Percentiles rank a stretch among this genome's conserved stretches.
These are phyloP conservation scores for Sympetrum striolatum DNA, from an alignment of 2,888 invertebrate genomes.

Conservation along the genomic window DNA sequence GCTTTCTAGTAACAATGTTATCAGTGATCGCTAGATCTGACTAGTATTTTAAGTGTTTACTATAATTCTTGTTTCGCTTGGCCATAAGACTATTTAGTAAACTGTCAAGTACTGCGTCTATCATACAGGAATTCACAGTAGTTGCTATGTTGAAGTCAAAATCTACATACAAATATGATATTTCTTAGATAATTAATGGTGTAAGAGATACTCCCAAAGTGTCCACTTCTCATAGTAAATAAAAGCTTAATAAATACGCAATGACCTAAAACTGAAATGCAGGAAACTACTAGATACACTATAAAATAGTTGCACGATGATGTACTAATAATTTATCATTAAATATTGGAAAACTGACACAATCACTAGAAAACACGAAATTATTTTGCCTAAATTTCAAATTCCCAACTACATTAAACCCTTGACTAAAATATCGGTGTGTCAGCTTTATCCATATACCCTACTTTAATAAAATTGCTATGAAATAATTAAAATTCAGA, in stretches of 20 bases:
- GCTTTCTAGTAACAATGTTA: background rate
- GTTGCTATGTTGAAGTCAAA: background rate
- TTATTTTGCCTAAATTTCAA: background rate
- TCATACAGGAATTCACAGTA: background rate
- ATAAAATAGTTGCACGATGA: background rate
- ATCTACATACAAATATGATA: background rate
- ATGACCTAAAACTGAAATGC: slow-evolving; percentile 12
- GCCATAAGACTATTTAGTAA: background rate
- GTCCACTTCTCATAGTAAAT: slow-evolving; percentile 31
- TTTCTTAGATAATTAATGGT: background rate
- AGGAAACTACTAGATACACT: background rate
- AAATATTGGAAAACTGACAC: background rate
- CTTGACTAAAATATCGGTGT: background rate
- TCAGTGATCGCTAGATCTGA: background rate
- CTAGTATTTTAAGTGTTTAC: background rate
- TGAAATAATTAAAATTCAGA: background rate
- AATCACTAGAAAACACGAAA: no score
- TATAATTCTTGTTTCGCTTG: background rate
- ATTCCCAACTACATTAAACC: background rate
- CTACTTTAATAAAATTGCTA: background rate
- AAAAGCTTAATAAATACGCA: background rate
- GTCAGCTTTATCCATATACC: slow-evolving; percentile 8
- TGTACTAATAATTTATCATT: background rate
- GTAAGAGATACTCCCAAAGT: slow-evolving; percentile 36
- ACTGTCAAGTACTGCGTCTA: background rate